Base-by-base conservation (phyloP, 2,113 vertebrate genomes). In the Pristiophorus japonicus region DNA sequence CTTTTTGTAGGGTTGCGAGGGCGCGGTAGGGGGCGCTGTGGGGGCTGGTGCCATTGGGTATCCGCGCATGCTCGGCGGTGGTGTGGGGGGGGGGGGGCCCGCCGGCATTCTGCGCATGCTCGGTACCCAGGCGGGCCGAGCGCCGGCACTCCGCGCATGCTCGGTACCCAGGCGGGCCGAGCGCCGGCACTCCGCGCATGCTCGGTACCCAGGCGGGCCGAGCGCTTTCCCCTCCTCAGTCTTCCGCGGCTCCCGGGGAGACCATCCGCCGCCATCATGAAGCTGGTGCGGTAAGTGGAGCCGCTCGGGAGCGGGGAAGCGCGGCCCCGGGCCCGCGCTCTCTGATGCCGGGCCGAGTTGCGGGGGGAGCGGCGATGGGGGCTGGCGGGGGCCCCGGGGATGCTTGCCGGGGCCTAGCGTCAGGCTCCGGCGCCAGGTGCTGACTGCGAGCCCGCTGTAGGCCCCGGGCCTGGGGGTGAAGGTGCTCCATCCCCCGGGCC, bases 251-350 rank as follows among this genome's bases (percentile, higher is more conserved):
- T 3, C 85, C 42, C 24, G 45, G 93, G 55, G 27, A 3, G 24
- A 94, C 66, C 45, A 63, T 55, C 96, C 95, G 47, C 96, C 96
- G 96, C 96, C 96, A 97, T 67, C 96, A 98, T 98, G 98, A 98
- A 98, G 98, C 97, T 98, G 90, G 98, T 98, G 63, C 96, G 98
- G 98, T 98, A 95, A 96, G 96, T n/a, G 5, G 8, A 45, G 55
- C 70, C 34, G 38, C 38, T 10, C 42, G 24, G 8, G 8, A 11
- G 51, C 47, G 42, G 66, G 51, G 0, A 22, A 24, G 0, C 30
- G 51, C 12, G 24, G 16, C 38, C 14, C 38, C 5, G 78, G 38
- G 38, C 38, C 59, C 45, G 45, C 0, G 0, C 0, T 2, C 27
- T 2, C n/a, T 24, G 4, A 0, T 66, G 7, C 47, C 18, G 75